Conservation (phyloP, 2,888 invertebrate genomes). For the Drymonia ruficornis region DNA sequence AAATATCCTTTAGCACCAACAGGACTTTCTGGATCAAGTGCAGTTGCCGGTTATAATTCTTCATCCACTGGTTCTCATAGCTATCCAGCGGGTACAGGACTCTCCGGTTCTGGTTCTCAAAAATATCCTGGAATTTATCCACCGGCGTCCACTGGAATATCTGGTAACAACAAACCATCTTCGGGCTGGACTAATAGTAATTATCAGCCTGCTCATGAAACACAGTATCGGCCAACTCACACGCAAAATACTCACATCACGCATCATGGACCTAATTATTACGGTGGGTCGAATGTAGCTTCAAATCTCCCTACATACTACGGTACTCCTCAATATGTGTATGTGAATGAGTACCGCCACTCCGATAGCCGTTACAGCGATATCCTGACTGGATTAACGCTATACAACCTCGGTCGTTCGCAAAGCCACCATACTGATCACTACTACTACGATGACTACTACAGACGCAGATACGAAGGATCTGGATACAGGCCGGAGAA, state of each 20-base stretch:
- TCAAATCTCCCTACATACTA: conserved; percentile 48
- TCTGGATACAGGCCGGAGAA: conserved; percentile 29
- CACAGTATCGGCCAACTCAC: conserved; percentile 24
- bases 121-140: conserved; percentile 28
- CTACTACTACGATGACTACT: conserved; percentile 75
- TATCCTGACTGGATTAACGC: conserved; percentile 67
- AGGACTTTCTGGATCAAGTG: too few species aligned
- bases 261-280: too few species aligned
- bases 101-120: not conserved
- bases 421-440: conserved; percentile 61
- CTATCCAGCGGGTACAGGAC: too few species aligned
- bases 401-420: conserved; percentile 75
- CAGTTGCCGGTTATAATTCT: too few species aligned
- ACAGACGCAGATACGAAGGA: conserved; percentile 57
- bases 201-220: conserved; percentile 11
- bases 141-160: not conserved
- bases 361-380: conserved; percentile 71
- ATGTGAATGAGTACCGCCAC: conserved; percentile 67
- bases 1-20: conserved; percentile 5
- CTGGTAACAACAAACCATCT: not conserved
- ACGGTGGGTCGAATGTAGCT: too few species aligned
- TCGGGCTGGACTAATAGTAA: not conserved
- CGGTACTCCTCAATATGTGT: conserved; percentile 66
- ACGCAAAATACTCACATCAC: conserved; percentile 32
- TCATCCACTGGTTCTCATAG: too few species aligned